phyloP scores from a whole-genome alignment of 2,113 vertebrate species.

The Gymnarchus niloticus region DNA sequence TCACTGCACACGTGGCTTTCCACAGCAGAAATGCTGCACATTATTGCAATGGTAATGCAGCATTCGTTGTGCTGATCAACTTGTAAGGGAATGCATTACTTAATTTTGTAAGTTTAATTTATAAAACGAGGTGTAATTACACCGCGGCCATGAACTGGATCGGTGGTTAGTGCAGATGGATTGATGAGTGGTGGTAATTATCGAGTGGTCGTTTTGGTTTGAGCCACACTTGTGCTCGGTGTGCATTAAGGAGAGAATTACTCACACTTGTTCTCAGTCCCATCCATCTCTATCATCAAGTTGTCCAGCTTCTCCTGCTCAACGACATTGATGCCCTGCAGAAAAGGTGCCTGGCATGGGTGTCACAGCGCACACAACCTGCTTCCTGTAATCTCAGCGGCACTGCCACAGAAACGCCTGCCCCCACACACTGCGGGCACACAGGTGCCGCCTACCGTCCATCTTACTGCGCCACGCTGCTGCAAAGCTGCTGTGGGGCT shows the following conservation, averaged over 20 bases:
- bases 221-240: neutral
- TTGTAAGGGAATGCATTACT: neutral
- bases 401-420: no score
- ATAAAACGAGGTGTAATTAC: neutral
- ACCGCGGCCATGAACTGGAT: neutral
- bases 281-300: slow-evolving; percentile 81
- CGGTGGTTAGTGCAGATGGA: neutral
- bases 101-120: neutral
- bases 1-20: neutral
- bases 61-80: neutral
- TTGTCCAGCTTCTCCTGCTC: slow-evolving; percentile 87
- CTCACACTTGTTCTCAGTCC: slow-evolving; percentile 90
- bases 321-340: slow-evolving; percentile 75
- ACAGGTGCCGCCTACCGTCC: neutral
- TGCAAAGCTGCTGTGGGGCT: neutral
- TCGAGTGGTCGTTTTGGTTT: neutral
- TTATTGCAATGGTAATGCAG: neutral
- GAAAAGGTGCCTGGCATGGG: slow-evolving; percentile 4
- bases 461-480: neutral
- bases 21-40: neutral
- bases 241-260: neutral
- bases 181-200: neutral
- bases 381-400: neutral
- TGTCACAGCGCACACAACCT: neutral
- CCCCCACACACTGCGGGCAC: no score